Evolutionary conservation across 2,888 invertebrate species (phyloP).

Genomic region (Leucophenga maculata): DNA sequence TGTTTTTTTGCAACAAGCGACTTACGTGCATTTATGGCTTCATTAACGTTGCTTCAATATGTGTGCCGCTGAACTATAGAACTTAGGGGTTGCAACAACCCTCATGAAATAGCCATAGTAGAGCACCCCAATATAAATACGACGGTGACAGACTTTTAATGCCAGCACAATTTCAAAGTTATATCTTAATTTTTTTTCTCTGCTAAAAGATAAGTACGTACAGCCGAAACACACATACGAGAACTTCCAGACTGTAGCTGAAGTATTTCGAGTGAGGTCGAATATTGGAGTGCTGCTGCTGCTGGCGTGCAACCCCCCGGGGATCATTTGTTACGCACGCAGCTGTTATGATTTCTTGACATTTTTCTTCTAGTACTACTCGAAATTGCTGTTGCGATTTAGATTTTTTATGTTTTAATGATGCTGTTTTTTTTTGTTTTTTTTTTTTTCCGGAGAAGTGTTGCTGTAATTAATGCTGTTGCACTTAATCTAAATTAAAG

Average conservation of each 20-base stretch:
- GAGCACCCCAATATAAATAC: not conserved
- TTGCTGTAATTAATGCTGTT: slow-evolving; percentile 18
- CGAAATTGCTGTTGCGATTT: no score
- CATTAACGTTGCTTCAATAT: not conserved
- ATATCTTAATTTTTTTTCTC: slow-evolving; percentile 18
- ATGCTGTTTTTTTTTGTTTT: not conserved
- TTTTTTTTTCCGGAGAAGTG: no score
- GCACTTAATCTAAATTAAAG: slow-evolving; percentile 21
- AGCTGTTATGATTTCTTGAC: slow-evolving; percentile 21
- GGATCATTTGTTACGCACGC: slow-evolving; percentile 25
- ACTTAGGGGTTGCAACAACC: slow-evolving; percentile 10
- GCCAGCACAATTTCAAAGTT: slow-evolving; percentile 9
- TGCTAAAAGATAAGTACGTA: slow-evolving; percentile 7
- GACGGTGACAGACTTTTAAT: not conserved
- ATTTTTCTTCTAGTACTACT: not conserved
- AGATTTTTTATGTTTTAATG: slow-evolving; percentile 12
- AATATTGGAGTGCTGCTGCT: not conserved
- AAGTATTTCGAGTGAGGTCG: slow-evolving; percentile 6
- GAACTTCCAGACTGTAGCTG: not conserved
- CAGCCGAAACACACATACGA: not conserved
- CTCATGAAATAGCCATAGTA: not conserved
- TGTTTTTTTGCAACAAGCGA: not conserved
- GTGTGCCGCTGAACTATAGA: no score
- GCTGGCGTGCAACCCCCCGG: slow-evolving; percentile 14
- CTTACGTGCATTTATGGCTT: slow-evolving; percentile 22